Percentiles rank a stretch among this genome's conserved stretches.
These are phyloP conservation scores for Lindbergichthys nudifrons DNA, from an alignment of 2,797 vertebrate genomes.

Conservation along the genomic window DNA sequence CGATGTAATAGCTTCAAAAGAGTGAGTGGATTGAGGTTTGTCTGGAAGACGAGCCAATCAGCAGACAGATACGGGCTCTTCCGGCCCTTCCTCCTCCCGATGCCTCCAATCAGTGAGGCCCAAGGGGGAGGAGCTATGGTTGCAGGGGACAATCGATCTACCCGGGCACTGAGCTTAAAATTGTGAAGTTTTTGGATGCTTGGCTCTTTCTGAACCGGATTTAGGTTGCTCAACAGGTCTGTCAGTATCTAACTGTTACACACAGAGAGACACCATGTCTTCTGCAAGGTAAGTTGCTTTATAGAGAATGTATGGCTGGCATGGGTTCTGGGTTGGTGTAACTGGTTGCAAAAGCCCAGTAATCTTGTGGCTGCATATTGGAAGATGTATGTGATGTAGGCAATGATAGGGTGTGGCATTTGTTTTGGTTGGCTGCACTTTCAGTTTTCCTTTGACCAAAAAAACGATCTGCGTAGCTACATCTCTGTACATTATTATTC, in stretches of 20 bases:
- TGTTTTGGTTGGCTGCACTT: not conserved
- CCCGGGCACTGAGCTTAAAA: slow-evolving; percentile 58
- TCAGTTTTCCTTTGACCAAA: not conserved
- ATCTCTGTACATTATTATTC: not conserved
- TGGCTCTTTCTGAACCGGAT: slow-evolving; percentile 54
- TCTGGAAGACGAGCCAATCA: slow-evolving; percentile 59
- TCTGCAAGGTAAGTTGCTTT: slow-evolving; percentile 77
- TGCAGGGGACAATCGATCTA: slow-evolving; percentile 64
- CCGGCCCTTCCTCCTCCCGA: slow-evolving; percentile 46
- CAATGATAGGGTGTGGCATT: slow-evolving; percentile 37
- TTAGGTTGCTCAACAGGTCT: slow-evolving; percentile 74
- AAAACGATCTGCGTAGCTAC: not conserved
- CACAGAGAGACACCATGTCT: slow-evolving; percentile 74
- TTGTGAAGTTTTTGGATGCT: slow-evolving; percentile 63
- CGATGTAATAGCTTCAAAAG: not conserved
- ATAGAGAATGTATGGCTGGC: not conserved
- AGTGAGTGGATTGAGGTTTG: slow-evolving; percentile 2
- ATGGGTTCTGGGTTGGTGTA: slow-evolving; percentile 25
- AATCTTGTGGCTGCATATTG: slow-evolving; percentile 43
- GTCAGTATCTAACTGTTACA: slow-evolving; percentile 30
- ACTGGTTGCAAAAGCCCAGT: slow-evolving; percentile 44
- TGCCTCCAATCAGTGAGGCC: slow-evolving; percentile 63
- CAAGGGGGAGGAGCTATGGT: slow-evolving; percentile 45
- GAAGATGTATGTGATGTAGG: slow-evolving; percentile 25
- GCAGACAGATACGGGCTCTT: slow-evolving; percentile 1